phyloP scores from a whole-genome alignment of 2,888 invertebrate genomes.

The Trissoscelio sp. region DNA sequence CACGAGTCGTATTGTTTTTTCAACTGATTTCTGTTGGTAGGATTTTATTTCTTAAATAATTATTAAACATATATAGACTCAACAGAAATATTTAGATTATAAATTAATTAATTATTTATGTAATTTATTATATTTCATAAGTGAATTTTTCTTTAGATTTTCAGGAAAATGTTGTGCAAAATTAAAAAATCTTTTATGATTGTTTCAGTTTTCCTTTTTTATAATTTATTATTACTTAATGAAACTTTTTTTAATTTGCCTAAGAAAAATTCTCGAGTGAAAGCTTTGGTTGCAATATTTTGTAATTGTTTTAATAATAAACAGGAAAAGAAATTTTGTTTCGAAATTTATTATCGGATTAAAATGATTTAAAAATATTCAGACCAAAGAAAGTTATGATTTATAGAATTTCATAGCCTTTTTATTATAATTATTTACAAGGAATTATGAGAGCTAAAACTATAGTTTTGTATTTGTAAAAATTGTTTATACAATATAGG shows the following conservation, averaged over 20 bases:
- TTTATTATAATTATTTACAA: constrained; percentile 21
- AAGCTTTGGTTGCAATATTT: constrained; percentile 36
- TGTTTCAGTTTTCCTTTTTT: not conserved
- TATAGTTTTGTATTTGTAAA: no score
- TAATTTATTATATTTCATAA: no score
- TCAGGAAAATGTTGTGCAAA: not conserved
- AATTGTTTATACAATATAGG: no score
- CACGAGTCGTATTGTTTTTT: not conserved
- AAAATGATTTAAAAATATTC: constrained; percentile 20
- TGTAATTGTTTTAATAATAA: constrained; percentile 5
- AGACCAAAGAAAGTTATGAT: not conserved
- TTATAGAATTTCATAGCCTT: not conserved
- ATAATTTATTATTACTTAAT: not conserved
- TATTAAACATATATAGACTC: no score
- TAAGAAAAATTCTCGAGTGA: constrained; percentile 21
- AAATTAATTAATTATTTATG: no score
- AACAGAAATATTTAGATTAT: no score
- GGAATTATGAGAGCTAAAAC: no score
- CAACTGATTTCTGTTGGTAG: no score
- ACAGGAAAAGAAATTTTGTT: not conserved
- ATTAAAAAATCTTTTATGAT: not conserved
- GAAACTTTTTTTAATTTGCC: constrained; percentile 1
- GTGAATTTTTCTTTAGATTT: constrained; percentile 24
- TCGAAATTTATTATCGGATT: no score
- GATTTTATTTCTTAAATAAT: no score